Evolutionary conservation across 2,888 invertebrate species (phyloP).

Genomic region (Panopea generosa): DNA sequence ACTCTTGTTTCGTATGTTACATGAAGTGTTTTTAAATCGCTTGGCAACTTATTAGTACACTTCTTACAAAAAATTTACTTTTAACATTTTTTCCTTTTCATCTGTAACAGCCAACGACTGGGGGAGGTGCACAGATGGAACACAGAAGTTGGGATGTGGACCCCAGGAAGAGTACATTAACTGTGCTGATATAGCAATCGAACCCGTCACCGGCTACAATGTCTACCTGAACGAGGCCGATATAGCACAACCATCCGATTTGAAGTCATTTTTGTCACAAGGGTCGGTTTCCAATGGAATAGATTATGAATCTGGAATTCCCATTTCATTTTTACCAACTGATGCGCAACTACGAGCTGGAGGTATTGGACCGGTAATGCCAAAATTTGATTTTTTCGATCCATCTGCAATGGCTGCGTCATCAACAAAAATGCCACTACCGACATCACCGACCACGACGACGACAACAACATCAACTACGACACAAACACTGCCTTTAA

Average conservation of each 20-base stretch:
- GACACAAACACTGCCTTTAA: not conserved
- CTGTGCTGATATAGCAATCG: slow-evolving; percentile 59
- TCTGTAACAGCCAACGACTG: slow-evolving; percentile 62
- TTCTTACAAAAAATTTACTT: too few relatives aligned
- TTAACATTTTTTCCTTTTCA: too few relatives aligned
- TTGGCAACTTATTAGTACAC: too few relatives aligned
- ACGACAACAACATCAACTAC: slow-evolving; percentile 1
- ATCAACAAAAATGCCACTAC: not conserved
- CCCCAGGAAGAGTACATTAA: slow-evolving; percentile 58
- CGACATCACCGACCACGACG: not conserved
- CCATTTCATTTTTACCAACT: slow-evolving; percentile 42
- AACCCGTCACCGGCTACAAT: slow-evolving; percentile 16
- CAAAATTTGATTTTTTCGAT: slow-evolving; percentile 56
- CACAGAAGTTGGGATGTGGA: slow-evolving; percentile 46
- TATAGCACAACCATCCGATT: slow-evolving; percentile 13
- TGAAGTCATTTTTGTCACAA: slow-evolving; percentile 14
- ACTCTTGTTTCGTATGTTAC: too few relatives aligned
- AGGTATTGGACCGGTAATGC: slow-evolving; percentile 45
- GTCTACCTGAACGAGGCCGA: slow-evolving; percentile 1
- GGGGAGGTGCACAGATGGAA: slow-evolving; percentile 49
- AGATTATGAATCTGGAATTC: not conserved
- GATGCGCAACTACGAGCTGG: slow-evolving; percentile 36
- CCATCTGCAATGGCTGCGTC: slow-evolving; percentile 14
- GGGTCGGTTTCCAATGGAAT: not conserved
- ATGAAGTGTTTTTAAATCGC: too few relatives aligned